Evolutionary conservation across 92 coral and sea anemone genomes (phyloP).

Genomic region (Montipora capitata): DNA sequence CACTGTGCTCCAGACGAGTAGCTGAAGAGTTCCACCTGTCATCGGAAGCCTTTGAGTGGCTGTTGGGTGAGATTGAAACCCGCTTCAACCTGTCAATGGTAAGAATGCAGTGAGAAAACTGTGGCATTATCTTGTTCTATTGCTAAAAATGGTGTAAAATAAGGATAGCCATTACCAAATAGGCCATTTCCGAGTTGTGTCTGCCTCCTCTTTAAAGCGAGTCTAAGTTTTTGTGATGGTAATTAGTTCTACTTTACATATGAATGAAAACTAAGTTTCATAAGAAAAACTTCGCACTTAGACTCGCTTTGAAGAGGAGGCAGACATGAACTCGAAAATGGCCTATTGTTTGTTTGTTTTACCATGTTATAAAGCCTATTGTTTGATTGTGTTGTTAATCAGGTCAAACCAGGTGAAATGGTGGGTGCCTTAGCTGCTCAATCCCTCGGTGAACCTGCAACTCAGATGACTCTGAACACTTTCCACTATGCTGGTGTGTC

Average conservation of each 20-base stretch:
- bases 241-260: too few species aligned
- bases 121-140: too few species aligned
- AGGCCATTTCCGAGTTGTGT: too few species aligned
- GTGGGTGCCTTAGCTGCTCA: constrained; percentile 99
- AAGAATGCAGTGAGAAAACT: constrained; percentile 5
- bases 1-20: constrained; percentile 94
- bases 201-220: too few species aligned
- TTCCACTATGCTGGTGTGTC: constrained; percentile 99
- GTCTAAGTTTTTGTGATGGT: too few species aligned
- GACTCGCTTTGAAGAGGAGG: too few species aligned
- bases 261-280: too few species aligned
- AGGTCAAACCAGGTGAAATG: constrained; percentile 99
- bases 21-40: constrained; percentile 97
- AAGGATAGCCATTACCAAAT: not conserved
- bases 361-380: not conserved
- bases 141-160: not conserved
- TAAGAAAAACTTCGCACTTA: too few species aligned
- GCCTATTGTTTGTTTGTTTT: not conserved
- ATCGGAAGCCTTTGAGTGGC: constrained; percentile 99
- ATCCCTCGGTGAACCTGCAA: constrained; percentile 99
- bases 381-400: not conserved
- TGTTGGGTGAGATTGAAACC: constrained; percentile 97
- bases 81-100: constrained; percentile 95
- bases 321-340: too few species aligned
- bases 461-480: constrained; percentile 99